Evolutionary conservation across 2,113 vertebrate genomes (phyloP), one percentile per base, ranked within the genome.

Genomic region (Vimba vimba): DNA sequence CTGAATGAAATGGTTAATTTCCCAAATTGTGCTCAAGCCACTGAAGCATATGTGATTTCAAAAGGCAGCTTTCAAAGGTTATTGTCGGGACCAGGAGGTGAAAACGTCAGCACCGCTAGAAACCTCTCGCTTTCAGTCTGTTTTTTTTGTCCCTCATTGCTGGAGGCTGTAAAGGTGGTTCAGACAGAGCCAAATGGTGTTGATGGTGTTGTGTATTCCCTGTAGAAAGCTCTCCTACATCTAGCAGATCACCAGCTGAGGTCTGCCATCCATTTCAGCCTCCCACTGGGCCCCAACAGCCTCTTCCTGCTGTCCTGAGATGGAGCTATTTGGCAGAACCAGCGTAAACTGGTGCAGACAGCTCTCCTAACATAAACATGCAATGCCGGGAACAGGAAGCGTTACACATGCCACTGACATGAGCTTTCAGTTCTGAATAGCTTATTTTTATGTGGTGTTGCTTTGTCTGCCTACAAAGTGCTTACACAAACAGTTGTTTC

Each of bases 221-320:
- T 2, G 2, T 59, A 13, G 43, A 45, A 27, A 82, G 66, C 6
- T 33, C 19, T 80, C 55, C 66, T 73, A 50, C 36, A 47, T 39
- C 73, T 74, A 73, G 13, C 19, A n/a, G 68, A 81, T 57, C 47
- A 45, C 36, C 79, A 82, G 19, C 39, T 77, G 83, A 66, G 78
- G 71, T 69, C 68, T 73, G 45, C 52, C 64, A 77, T 71, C 15
- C 25, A 2, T 62, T 27, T 33, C 45, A 74, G 57, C 27, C 80
- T 74, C 84, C 80, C 71, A 69, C 84, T 83, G 80, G 64, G 80
- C 23, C 66, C 39, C 79, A 77, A 78, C 79, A 78, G 73, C 71
- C 85, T 85, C 83, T 79, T 82, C 83, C 83, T 79, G 85, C 33
- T 52, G 59, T 76, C 59, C 55, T 73, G 71, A 66, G 45, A 60